phyloP scores from a whole-genome alignment of 2,888 invertebrate species.

The Pseudoips prasinana region DNA sequence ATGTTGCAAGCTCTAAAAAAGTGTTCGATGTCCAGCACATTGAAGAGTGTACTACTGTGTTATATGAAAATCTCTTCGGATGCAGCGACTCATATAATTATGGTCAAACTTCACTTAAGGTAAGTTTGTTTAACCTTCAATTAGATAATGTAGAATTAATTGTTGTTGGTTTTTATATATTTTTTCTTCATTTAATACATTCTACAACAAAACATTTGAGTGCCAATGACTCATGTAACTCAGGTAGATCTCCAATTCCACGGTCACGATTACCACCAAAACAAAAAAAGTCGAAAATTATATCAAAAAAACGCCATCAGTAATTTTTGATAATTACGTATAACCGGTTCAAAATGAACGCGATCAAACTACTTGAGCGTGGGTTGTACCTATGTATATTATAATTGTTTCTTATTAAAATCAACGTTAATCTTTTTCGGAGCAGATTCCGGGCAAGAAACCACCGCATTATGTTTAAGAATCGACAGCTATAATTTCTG shows the following conservation, averaged over 20 bases:
- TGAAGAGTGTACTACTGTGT: no score
- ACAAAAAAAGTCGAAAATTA: constrained; percentile 66
- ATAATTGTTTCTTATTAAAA: constrained; percentile 82
- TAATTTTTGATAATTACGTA: constrained; percentile 79
- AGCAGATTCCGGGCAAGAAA: constrained; percentile 72
- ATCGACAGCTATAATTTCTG: constrained; percentile 83
- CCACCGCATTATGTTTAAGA: constrained; percentile 79
- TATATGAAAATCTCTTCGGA: no score
- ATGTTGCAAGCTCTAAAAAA: no score
- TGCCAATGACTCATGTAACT: constrained; percentile 26
- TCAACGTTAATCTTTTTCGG: constrained; percentile 79
- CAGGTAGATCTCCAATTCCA: constrained; percentile 35
- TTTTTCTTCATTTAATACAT: no score
- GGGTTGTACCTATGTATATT: constrained; percentile 71
- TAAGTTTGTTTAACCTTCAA: neutral
- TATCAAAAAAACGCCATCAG: constrained; percentile 67
- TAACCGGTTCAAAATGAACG: constrained; percentile 66
- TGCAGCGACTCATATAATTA: no score
- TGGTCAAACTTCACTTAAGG: no score
- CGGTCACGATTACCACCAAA: constrained; percentile 31
- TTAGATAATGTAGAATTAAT: neutral
- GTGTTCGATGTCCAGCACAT: no score
- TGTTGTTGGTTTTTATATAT: no score
- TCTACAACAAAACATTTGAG: constrained; percentile 2
- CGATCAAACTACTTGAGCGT: constrained; percentile 72